Percentiles rank a stretch among this genome's conserved stretches.
phyloP scores from a whole-genome alignment of 2,797 vertebrate genomes.

The Tokudaia muenninki region DNA sequence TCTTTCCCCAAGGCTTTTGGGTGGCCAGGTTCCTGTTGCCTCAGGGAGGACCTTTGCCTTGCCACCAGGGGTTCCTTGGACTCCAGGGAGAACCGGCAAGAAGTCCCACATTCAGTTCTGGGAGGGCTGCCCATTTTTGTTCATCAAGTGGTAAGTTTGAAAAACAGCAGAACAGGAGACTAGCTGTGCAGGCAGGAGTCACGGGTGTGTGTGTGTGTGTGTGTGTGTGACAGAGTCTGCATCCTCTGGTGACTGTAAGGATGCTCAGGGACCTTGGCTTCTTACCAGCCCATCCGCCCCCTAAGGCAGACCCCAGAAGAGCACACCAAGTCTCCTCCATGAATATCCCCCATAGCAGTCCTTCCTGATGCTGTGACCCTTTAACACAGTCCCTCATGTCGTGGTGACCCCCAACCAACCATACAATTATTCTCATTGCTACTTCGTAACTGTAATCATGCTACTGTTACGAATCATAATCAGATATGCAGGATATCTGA shows the following conservation, averaged over 20 bases:
- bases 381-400: neutral
- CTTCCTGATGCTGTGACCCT: neutral
- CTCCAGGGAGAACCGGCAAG: slow-evolving; percentile 31
- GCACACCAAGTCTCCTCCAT: neutral
- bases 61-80: slow-evolving; percentile 34
- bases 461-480: too few relatives aligned
- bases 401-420: neutral
- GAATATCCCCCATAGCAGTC: neutral
- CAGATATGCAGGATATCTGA: neutral
- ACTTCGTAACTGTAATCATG: neutral
- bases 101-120: neutral
- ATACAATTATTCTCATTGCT: neutral
- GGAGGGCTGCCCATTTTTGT: neutral
- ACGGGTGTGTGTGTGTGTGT: neutral
- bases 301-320: neutral
- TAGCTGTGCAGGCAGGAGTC: neutral
- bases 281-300: neutral
- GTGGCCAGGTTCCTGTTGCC: neutral
- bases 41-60: neutral
- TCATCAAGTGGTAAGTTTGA: slow-evolving; percentile 9
- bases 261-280: neutral
- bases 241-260: neutral
- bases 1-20: neutral
- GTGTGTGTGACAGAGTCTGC: neutral
- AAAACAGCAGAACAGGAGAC: slow-evolving; percentile 27